These are phyloP conservation scores for Netelia melanura DNA, from an alignment of 2,888 invertebrate species.

Conservation along the genomic window DNA sequence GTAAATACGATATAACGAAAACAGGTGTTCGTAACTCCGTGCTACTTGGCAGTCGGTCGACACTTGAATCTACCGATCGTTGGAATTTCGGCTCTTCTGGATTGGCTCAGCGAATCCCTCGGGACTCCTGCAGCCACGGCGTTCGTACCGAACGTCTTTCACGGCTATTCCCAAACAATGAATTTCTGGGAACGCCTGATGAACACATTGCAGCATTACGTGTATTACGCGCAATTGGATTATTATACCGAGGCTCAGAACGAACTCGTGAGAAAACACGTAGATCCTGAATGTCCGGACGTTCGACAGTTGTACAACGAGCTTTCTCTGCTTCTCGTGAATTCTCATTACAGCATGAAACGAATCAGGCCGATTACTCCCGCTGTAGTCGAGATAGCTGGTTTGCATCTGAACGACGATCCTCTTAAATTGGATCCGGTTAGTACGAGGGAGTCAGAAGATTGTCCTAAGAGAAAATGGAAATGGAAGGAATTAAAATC, in stretches of 20 bases:
- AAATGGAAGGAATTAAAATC: no score
- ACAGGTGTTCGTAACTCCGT: constrained; percentile 65
- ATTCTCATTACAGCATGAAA: constrained; percentile 86
- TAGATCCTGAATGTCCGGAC: constrained; percentile 37
- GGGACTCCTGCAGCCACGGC: constrained; percentile 64
- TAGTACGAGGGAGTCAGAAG: constrained; percentile 26
- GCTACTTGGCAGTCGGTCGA: constrained; percentile 69
- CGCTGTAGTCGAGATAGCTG: constrained; percentile 86
- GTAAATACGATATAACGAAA: background rate
- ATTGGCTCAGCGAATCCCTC: constrained; percentile 65
- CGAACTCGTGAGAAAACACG: constrained; percentile 52
- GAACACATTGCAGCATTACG: constrained; percentile 32
- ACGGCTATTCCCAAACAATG: constrained; percentile 39
- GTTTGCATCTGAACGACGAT: constrained; percentile 83
- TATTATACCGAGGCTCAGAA: constrained; percentile 53
- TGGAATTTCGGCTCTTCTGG: constrained; percentile 52
- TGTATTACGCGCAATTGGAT: constrained; percentile 38
- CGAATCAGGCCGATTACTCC: constrained; percentile 85
- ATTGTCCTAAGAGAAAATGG: no score
- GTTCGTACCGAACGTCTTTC: constrained; percentile 55
- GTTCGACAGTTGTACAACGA: constrained; percentile 74
- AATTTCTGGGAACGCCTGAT: constrained; percentile 61
- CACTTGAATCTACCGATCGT: constrained; percentile 68
- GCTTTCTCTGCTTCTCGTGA: constrained; percentile 84
- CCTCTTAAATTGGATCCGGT: constrained; percentile 66